Percentiles rank a stretch among this genome's conserved stretches.
Evolutionary conservation across 2,113 vertebrate species (phyloP).

Genomic region (Pangasianodon hypophthalmus): DNA sequence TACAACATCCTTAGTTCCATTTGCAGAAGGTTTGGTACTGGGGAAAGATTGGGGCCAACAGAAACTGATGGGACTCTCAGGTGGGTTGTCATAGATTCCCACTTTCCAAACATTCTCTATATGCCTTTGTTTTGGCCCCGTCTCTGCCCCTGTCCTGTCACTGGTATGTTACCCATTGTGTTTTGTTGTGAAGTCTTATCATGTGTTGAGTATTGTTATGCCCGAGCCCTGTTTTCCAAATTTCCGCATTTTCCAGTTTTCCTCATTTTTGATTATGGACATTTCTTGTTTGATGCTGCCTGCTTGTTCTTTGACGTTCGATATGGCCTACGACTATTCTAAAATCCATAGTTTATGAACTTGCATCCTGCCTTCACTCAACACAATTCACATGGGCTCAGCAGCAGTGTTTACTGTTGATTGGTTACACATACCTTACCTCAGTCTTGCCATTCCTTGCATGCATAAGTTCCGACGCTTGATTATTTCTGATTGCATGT

Average conservation of each 20-base stretch:
- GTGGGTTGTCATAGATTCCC: background rate
- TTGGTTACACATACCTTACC: background rate
- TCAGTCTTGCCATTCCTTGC: background rate
- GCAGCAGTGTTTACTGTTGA: background rate
- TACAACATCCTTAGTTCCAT: background rate
- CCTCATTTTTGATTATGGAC: background rate
- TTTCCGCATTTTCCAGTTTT: background rate
- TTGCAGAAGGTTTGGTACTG: background rate
- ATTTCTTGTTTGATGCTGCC: background rate
- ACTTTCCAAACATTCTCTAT: background rate
- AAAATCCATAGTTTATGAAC: background rate
- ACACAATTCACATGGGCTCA: background rate
- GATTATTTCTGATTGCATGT: background rate
- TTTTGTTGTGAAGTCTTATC: background rate
- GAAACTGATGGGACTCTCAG: background rate
- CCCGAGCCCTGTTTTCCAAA: background rate
- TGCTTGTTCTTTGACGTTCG: background rate
- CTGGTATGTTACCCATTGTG: background rate
- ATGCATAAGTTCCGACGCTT: background rate
- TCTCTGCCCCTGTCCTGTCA: background rate
- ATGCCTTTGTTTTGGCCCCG: background rate
- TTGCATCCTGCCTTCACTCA: background rate
- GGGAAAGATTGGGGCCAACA: background rate
- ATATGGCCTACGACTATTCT: background rate
- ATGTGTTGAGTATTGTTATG: background rate